Conservation (phyloP, 2,888 invertebrate genomes). For the Epinotia ramella region DNA sequence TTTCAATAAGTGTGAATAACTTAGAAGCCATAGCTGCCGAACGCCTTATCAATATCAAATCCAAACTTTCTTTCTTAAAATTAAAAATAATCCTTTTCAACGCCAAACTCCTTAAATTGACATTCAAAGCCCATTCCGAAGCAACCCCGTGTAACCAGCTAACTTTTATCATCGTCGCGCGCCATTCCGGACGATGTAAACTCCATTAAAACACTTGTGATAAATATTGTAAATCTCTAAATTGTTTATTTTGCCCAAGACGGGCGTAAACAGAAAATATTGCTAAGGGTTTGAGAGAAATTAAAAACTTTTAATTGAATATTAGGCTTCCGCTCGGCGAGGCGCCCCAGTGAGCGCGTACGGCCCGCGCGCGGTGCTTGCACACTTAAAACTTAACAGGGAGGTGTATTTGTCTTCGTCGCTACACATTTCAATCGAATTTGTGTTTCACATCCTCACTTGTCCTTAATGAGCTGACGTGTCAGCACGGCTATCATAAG, state of each 20-base stretch:
- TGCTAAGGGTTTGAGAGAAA: constrained; percentile 68
- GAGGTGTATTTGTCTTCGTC: neutral
- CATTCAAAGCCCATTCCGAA: constrained; percentile 27
- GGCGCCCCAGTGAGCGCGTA: constrained; percentile 28
- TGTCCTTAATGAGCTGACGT: neutral
- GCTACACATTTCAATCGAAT: neutral
- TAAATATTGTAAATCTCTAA: constrained; percentile 52
- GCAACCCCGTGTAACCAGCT: constrained; percentile 13
- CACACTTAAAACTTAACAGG: constrained; percentile 59
- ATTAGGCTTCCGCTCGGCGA: constrained; percentile 74
- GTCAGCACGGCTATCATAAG: too few relatives aligned
- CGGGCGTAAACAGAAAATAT: constrained; percentile 72
- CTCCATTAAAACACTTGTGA: constrained; percentile 49
- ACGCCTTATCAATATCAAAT: constrained; percentile 25
- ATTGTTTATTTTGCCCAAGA: constrained; percentile 63
- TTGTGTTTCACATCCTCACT: neutral
- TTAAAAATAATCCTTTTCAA: constrained; percentile 18
- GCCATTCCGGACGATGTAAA: constrained; percentile 41
- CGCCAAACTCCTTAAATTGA: constrained; percentile 31
- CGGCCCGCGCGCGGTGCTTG: constrained; percentile 54
- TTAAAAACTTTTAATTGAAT: constrained; percentile 82
- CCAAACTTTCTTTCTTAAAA: constrained; percentile 11
- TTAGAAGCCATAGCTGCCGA: neutral
- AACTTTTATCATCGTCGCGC: constrained; percentile 31
- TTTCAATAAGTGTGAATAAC: constrained; percentile 22